Evolutionary conservation across 2,888 invertebrate species (phyloP).

Genomic region (Ochropleura plecta): DNA sequence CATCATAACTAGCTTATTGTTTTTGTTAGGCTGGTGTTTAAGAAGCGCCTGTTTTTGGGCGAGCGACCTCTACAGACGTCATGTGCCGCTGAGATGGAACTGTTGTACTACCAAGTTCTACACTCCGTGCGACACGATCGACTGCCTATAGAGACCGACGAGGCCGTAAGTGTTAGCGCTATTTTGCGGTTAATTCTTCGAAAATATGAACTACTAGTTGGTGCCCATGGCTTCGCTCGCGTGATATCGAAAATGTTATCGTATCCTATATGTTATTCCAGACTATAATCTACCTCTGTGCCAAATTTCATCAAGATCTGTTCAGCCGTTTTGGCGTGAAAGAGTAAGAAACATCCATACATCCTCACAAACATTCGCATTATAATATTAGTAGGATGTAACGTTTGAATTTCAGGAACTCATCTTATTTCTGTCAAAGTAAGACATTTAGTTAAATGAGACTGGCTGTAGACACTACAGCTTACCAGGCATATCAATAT

Average conservation of each 20-base stretch:
- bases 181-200: neutral
- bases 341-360: too few relatives aligned
- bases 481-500: neutral
- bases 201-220: neutral
- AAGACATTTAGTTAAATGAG: neutral
- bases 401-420: neutral
- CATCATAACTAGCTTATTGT: neutral
- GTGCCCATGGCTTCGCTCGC: too few relatives aligned
- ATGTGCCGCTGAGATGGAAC: slow-evolving; percentile 97
- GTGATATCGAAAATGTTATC: too few relatives aligned
- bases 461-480: too few relatives aligned
- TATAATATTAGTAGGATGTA: too few relatives aligned
- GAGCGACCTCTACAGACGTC: slow-evolving; percentile 86
- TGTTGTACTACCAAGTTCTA: slow-evolving; percentile 97
- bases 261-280: too few relatives aligned
- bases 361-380: too few relatives aligned
- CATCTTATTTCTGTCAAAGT: neutral
- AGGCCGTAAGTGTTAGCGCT: slow-evolving; percentile 93
- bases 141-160: slow-evolving; percentile 97
- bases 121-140: slow-evolving; percentile 97
- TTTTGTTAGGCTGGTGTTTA: slow-evolving; percentile 81
- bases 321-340: too few relatives aligned
- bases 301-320: too few relatives aligned
- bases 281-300: too few relatives aligned
- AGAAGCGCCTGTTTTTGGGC: slow-evolving; percentile 87